Conservation (phyloP, 2,113 vertebrate species). For the Phocoena phocoena region DNA sequence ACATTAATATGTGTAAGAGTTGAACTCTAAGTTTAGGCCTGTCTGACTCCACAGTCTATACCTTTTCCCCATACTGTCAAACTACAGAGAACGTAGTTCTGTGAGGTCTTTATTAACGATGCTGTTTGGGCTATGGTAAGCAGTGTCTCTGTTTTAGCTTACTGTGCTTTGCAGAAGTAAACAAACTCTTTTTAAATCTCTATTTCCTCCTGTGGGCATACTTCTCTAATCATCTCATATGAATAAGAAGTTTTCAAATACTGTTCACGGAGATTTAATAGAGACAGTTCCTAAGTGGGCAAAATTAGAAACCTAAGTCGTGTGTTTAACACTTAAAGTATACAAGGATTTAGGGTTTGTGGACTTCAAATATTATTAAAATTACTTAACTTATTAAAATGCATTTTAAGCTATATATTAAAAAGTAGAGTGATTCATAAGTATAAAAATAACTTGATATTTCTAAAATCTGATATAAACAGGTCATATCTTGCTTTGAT, state of each 20-base stretch:
- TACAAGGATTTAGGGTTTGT: background rate
- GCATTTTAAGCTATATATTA: slow-evolving; percentile 8
- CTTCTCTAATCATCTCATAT: background rate
- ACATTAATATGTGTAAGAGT: background rate
- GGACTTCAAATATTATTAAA: slow-evolving; percentile 3
- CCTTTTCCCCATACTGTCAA: background rate
- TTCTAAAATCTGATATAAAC: slow-evolving; percentile 38
- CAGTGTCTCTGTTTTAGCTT: background rate
- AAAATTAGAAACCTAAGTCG: background rate
- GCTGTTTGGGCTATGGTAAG: background rate
- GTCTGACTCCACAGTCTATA: background rate
- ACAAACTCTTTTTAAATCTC: background rate
- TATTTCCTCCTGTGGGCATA: background rate
- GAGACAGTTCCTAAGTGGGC: background rate
- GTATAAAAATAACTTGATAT: slow-evolving; percentile 50
- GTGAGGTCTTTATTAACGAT: background rate
- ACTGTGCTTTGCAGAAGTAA: background rate
- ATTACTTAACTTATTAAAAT: background rate
- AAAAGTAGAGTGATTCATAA: slow-evolving; percentile 32
- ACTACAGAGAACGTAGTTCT: background rate
- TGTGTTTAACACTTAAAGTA: background rate
- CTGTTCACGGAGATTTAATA: background rate
- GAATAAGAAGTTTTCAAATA: background rate
- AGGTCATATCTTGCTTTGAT: background rate
- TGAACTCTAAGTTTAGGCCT: background rate